A percentile compares a stretch with the other conserved stretches of the same genome.
phyloP scores from a whole-genome alignment of 2,797 vertebrate genomes.

The Rhinophrynus dorsalis region DNA sequence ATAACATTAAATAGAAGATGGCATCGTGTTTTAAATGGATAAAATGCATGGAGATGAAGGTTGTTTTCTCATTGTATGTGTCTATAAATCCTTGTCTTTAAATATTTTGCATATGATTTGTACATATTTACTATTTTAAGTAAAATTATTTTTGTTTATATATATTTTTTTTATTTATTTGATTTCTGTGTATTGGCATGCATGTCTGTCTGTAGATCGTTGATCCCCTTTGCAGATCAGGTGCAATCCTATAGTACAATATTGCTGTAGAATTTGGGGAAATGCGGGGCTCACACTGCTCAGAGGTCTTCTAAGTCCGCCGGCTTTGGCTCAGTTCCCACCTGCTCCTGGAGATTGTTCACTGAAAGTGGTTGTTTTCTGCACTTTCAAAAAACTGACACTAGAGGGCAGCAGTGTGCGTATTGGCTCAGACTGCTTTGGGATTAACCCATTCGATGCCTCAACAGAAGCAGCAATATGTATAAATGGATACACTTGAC shows the following conservation, averaged over 20 bases:
- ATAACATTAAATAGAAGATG: no score
- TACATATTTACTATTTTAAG: background rate
- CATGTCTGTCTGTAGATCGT: background rate
- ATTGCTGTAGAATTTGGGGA: background rate
- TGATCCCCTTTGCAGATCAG: background rate
- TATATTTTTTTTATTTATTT: background rate
- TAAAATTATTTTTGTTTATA: no score
- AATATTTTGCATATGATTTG: background rate
- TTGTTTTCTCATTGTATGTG: no score
- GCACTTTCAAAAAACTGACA: background rate
- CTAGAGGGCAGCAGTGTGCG: slow-evolving; percentile 16
- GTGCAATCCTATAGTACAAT: no score
- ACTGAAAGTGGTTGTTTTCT: background rate
- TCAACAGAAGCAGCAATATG: background rate
- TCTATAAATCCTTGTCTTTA: no score
- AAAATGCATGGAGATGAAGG: rapidly evolving
- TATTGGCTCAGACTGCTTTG: background rate
- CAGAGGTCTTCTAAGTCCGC: background rate
- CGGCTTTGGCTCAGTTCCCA: slow-evolving; percentile 13
- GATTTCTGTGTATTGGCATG: background rate
- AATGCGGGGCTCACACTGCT: background rate
- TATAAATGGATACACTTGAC: no score
- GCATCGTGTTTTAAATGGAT: background rate
- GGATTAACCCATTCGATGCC: slow-evolving; percentile 1
- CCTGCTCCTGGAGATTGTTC: background rate